Evolutionary conservation across 2,113 vertebrate species (phyloP), one percentile per base, ranked within the genome.

Genomic region (Tyto alba): DNA sequence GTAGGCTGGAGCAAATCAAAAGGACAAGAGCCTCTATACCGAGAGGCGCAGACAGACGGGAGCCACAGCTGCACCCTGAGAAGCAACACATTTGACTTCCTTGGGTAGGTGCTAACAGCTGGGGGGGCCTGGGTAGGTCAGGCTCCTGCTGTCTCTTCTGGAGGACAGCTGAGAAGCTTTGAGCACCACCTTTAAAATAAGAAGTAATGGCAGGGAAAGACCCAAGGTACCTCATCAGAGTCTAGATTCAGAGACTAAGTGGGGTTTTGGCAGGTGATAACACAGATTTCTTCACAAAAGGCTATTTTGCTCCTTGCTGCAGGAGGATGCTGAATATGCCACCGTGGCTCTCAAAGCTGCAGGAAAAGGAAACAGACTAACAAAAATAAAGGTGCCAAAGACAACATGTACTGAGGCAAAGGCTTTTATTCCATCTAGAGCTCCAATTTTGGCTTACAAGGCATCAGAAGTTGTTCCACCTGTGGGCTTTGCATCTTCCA

Each of bases 341-440:
- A 26, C 60, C 30, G 36, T 48, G 53, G 29, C 53, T 64, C 48
- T n/a, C 32, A 71, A 53, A 92, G 60, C 22, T 78, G 38, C 23
- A 36, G 68, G 52, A 43, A 67, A 69, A 88, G 52, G 32, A 48
- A 72, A 36, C 30, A 82, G 75, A 20, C 18, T 40, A 56, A 34
- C 20, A 79, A 52, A 89, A 81, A 57, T 23, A 7, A 81, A 85
- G 89, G 62, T 32, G 18, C 23, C 62, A 21, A 76, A 90, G 52
- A 34, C 50, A 68, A 52, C 9, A 8, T 5, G 15, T 50, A 45
- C 23, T 17, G 38, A 89, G 55, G 29, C 8, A 10, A 85, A 89
- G 63, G 59, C 34, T 88, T 97, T 97, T 96, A 97, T 96, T 97
- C 38, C 6, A 0, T 18, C 45, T 79, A 66, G n/a, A 87, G 47